Evolutionary conservation across 2,888 invertebrate genomes (phyloP), one percentile per base, ranked within the genome.

Genomic region (Endomychus coccineus): DNA sequence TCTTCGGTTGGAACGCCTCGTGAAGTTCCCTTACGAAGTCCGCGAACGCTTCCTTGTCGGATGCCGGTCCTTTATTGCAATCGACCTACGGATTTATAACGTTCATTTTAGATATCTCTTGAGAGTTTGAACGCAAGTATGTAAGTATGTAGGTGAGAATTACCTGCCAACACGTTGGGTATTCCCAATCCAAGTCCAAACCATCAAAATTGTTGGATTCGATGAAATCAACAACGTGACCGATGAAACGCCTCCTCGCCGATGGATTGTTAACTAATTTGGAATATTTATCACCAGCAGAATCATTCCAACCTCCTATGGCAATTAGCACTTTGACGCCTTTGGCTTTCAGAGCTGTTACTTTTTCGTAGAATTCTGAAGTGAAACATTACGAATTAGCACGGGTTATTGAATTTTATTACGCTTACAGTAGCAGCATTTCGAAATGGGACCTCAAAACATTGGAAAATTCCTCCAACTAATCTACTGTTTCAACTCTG

Each of bases 241-340:
- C 69, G 10, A 88, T 75, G 54, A 92, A 92, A 44, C 75, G 75
- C 16, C 75, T 69, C 36, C 90, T 71, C 0, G 85, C 77, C 1
- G 74, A 66, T 0, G 80, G 73, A 55, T 75, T 83, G 59, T 84
- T 82, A 0, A 87, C 89, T 17, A 91, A 68, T 25, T 80, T 75
- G 1, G 88, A 84, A 64, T 91, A 91, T 58, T 91, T 91, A 60
- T 87, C 84, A 3, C 88, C 89, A 0, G 83, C 84, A 0, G 90
- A 92, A 65, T 94, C 91, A 56, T 90, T 92, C 94, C 94, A 94
- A 0, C 94, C 95, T 4, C 95, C 95, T 39, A 95, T 77, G 1
- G 92, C 92, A 2, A 95, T 71, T 0, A 88, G 70, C 0, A 89
- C 85, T 62, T 87, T 89, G 9, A 87, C 73, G 0, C 83, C 83